Evolutionary conservation across 2,888 invertebrate genomes (phyloP), one percentile per base, ranked within the genome.

Genomic region (Antheraea yamamai): DNA sequence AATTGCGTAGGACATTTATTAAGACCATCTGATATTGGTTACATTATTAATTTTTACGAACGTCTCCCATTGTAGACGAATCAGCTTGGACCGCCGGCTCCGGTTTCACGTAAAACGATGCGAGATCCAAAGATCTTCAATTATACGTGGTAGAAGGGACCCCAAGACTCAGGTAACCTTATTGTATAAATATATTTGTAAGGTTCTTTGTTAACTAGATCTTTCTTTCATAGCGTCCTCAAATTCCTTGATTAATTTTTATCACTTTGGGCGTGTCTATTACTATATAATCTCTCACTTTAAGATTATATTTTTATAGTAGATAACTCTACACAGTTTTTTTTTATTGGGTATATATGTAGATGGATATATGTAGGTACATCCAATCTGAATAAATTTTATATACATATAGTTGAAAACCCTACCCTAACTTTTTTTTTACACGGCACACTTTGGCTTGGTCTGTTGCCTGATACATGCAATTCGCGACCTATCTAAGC

Each of bases 1-100:
- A 70, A 70, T 70, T 70, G 39, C 39, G 7, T 70, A 70, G 39
- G 70, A 70, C 70, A 77, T 74, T 64, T 64, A 64, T 64, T 73
- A 77, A 70, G 20, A n/a, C 39, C 70, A 39, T 70, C 39, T n/a
- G 70, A 70, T 70, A 39, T 70, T 39, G 3, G 70, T 70, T 39
- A 70, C 7, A 12, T 39, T 70, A 39, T 39, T 76, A 77, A 78
- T 77, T 77, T 71, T 58, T 64, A 39, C n/a, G 61, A 76, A 78
- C 76, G 30, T 47, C 16, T 20, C 18, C 73, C 68, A 76, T 78
- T 78, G 75, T 77, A 68, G 58, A n/a, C 23, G 75, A 76, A 76
- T 76, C 75, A 66, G 76, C 61, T 72, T 73, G 73, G 66, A 70
- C 47, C 75, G 74, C 35, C 35, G 73, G 58, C 51, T 75, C 75